These are phyloP conservation scores for Hydrotaea cyrtoneurina DNA, from an alignment of 2,888 invertebrate species.

Conservation along the genomic window DNA sequence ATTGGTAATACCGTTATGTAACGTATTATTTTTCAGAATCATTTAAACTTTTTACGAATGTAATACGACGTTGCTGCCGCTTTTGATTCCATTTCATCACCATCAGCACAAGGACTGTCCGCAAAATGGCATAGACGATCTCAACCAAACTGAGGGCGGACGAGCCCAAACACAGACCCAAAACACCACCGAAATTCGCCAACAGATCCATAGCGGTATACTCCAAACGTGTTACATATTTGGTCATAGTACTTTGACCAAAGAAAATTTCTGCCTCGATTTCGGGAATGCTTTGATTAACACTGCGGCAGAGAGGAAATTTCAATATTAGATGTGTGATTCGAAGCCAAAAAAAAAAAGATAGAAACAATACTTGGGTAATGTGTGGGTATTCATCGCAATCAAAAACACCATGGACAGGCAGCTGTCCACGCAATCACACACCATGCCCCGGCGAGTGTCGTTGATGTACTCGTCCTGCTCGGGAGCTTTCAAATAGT, in stretches of 20 bases:
- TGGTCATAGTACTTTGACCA: slow-evolving; percentile 77
- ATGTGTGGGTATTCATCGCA: slow-evolving; percentile 69
- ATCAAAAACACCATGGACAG: slow-evolving; percentile 69
- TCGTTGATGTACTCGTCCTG: slow-evolving; percentile 73
- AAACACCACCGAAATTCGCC: slow-evolving; percentile 81
- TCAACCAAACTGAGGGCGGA: slow-evolving; percentile 80
- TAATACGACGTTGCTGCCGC: neutral
- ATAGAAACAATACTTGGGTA: slow-evolving; percentile 49
- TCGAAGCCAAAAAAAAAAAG: neutral
- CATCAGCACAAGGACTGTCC: slow-evolving; percentile 17
- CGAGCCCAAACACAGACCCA: slow-evolving; percentile 80
- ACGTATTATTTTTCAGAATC: no score
- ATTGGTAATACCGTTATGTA: no score
- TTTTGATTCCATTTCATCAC: neutral
- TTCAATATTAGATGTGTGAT: neutral
- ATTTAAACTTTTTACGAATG: no score
- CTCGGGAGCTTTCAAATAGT: slow-evolving; percentile 67
- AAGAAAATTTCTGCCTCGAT: slow-evolving; percentile 78
- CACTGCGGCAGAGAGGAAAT: slow-evolving; percentile 44
- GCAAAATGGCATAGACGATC: slow-evolving; percentile 72
- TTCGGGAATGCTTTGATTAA: slow-evolving; percentile 41
- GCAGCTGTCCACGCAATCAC: slow-evolving; percentile 75
- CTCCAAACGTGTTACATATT: slow-evolving; percentile 78
- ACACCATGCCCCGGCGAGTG: slow-evolving; percentile 72
- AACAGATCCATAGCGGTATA: slow-evolving; percentile 78